Evolutionary conservation across 2,113 vertebrate species (phyloP), one percentile per base, ranked within the genome.

Genomic region (Peucedramus taeniatus): DNA sequence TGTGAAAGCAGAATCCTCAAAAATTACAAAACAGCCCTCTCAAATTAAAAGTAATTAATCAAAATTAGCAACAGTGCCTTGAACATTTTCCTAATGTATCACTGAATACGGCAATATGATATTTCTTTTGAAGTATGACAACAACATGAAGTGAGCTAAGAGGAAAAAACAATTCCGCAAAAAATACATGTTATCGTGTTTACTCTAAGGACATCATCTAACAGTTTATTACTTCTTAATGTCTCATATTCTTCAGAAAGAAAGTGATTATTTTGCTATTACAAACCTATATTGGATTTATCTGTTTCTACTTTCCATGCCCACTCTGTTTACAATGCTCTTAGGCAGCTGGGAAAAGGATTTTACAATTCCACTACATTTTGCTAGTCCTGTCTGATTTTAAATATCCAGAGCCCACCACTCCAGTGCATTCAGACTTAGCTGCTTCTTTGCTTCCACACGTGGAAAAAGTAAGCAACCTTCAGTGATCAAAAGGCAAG

Each of bases 221-320:
- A 80, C 54, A 80, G 82, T 91, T 92, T 91, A 96, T 93, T 91
- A 96, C 89, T 77, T 95, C 75, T 81, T 88, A 95, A 90, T 90
- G 71, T 69, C 54, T 70, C 78, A 74, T 86, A 95, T 74, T 88
- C 93, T 90, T 83, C 87, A 83, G 68, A 93, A 87, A 80, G 45
- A 87, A 96, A 96, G 71, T 37, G 84, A 94, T 88, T 86, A 22
- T 92, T 96, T 86, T 44, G 45, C 78, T 94, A 90, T 95, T 90
- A 91, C 85, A 90, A 90, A 93, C 47, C 28, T 81, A 74, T 90
- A 92, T 76, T 83, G 56, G 60, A 93, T 95, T 90, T 86, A 83
- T 64, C 75, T 83, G 27, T 83, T 92, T 95, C 87, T 93, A 17
- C 75, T 63, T 94, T 90, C 85, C 66, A 59, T 68, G 51, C 24